phyloP scores from a whole-genome alignment of 2,888 invertebrate genomes.

The Nezara viridula region DNA sequence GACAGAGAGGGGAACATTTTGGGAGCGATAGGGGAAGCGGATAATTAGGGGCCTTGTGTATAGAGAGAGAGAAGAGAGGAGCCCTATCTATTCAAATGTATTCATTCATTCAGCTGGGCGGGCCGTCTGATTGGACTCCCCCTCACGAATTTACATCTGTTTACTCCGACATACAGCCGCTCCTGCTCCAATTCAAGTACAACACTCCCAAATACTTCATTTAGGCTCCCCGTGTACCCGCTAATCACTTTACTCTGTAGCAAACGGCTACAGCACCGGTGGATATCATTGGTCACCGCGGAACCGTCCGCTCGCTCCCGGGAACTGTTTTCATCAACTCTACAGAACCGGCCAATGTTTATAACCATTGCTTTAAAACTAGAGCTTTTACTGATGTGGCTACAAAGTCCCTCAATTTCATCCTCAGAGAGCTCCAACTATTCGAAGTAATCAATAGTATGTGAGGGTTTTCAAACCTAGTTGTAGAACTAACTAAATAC shows the following conservation, averaged over 20 bases:
- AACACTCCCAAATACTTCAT: constrained; percentile 41
- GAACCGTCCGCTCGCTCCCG: background rate
- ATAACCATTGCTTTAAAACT: background rate
- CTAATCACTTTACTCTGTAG: constrained; percentile 29
- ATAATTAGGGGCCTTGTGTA: constrained; percentile 44
- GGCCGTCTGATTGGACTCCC: constrained; percentile 51
- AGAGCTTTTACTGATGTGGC: background rate
- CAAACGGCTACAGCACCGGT: background rate
- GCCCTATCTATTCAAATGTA: constrained; percentile 54
- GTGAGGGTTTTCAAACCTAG: too few relatives aligned
- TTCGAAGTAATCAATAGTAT: background rate
- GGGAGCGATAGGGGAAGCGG: constrained; percentile 32
- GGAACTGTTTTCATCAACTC: background rate
- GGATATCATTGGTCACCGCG: background rate
- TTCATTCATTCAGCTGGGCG: constrained; percentile 47
- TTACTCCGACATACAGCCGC: constrained; percentile 41
- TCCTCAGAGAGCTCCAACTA: background rate
- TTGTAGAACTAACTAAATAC: too few relatives aligned
- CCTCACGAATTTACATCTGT: constrained; percentile 49
- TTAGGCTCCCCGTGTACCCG: background rate
- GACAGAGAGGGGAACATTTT: background rate
- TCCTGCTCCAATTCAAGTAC: constrained; percentile 19
- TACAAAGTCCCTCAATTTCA: background rate
- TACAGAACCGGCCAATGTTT: background rate
- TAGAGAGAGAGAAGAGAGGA: constrained; percentile 31